Conservation (phyloP, 35 echinoderm and acorn worm genomes). For the Heliocidaris erythrogramma region DNA sequence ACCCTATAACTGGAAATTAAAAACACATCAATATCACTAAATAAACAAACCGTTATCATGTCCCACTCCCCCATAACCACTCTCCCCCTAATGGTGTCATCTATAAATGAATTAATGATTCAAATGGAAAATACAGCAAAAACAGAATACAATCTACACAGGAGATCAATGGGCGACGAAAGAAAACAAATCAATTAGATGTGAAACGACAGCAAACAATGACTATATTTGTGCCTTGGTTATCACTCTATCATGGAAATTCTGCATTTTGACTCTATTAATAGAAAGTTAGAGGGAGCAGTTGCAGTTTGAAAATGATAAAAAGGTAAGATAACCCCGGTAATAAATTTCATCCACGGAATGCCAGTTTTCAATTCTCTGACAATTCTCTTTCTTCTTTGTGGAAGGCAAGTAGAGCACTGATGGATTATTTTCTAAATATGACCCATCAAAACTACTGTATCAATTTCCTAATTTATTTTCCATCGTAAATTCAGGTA, state of each 20-base stretch:
- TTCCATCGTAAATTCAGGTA: conserved; percentile 36
- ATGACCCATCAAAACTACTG: conserved; percentile 11
- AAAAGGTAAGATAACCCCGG: conserved; percentile 10
- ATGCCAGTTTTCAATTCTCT: neutral
- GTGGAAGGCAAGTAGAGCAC: neutral
- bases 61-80: neutral
- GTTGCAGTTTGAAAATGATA: neutral
- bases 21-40: neutral
- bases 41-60: neutral
- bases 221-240: neutral
- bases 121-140: neutral
- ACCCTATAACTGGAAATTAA: neutral
- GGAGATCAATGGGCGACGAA: neutral
- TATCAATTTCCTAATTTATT: conserved; percentile 45
- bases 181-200: neutral
- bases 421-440: conserved; percentile 24
- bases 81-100: neutral
- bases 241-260: neutral
- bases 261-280: neutral
- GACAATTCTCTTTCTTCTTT: neutral
- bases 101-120: neutral
- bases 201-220: neutral
- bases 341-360: conserved; percentile 5
- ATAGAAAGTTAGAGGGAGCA: neutral
- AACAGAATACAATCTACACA: neutral